phyloP scores from a whole-genome alignment of 2,888 invertebrate genomes.

The Harpagoxenus sublaevis region DNA sequence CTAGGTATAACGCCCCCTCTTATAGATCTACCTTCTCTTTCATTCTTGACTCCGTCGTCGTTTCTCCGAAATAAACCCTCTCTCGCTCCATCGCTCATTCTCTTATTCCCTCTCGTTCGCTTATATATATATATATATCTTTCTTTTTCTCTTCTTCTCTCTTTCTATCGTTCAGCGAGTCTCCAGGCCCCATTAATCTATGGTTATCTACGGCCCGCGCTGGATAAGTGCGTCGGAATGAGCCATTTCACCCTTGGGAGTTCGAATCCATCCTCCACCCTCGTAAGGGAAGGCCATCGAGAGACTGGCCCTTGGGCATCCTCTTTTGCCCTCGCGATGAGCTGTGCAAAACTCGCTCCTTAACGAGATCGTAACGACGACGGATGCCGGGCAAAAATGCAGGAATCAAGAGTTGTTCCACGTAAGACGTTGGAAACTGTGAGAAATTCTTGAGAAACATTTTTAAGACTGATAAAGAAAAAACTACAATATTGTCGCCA shows the following conservation, averaged over 20 bases:
- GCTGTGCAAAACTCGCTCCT: slow-evolving; percentile 80
- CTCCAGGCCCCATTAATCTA: slow-evolving; percentile 85
- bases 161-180: slow-evolving; percentile 77
- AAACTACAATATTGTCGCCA: background rate
- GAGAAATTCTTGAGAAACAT: background rate
- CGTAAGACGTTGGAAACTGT: background rate
- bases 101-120: slow-evolving; percentile 64
- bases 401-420: background rate
- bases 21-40: slow-evolving; percentile 73
- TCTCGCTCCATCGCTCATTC: slow-evolving; percentile 67
- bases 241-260: slow-evolving; percentile 86
- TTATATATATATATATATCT: slow-evolving; percentile 31
- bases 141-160: slow-evolving; percentile 68
- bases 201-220: slow-evolving; percentile 85
- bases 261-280: slow-evolving; percentile 80
- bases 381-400: slow-evolving; percentile 55
- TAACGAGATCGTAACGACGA: slow-evolving; percentile 78
- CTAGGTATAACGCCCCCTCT: slow-evolving; percentile 76
- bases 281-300: slow-evolving; percentile 74
- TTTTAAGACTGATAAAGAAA: background rate
- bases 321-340: slow-evolving; percentile 78
- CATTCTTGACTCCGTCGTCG: slow-evolving; percentile 57
- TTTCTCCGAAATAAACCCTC: slow-evolving; percentile 53
- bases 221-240: slow-evolving; percentile 86
- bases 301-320: slow-evolving; percentile 82